A percentile compares a stretch with the other conserved stretches of the same genome.
These are phyloP conservation scores for Cylas formicarius DNA, from an alignment of 1,140 invertebrate genomes.

Conservation along the genomic window DNA sequence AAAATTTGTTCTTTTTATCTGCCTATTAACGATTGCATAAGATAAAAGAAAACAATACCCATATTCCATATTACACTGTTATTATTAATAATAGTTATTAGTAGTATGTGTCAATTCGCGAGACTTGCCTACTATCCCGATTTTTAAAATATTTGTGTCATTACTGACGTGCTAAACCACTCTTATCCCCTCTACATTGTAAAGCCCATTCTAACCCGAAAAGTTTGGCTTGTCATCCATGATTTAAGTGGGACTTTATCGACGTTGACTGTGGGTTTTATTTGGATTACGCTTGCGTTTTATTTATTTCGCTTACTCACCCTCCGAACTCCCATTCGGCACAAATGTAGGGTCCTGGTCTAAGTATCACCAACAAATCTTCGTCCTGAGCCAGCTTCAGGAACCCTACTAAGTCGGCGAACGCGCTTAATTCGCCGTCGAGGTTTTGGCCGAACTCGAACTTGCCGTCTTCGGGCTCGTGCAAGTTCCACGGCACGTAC, in stretches of 20 bases:
- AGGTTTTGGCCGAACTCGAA: slow-evolving; percentile 55
- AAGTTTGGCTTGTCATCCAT: too few species aligned
- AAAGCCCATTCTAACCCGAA: too few species aligned
- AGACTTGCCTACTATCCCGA: not conserved
- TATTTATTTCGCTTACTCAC: slow-evolving; percentile 4
- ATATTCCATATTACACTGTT: too few species aligned
- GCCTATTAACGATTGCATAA: too few species aligned
- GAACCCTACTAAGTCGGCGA: slow-evolving; percentile 54
- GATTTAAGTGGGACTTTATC: too few species aligned
- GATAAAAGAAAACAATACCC: too few species aligned
- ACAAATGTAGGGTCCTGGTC: slow-evolving; percentile 92
- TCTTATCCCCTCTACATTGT: too few species aligned
- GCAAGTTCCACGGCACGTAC: slow-evolving; percentile 92
- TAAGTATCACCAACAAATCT: slow-evolving; percentile 73
- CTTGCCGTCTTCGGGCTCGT: slow-evolving; percentile 60
- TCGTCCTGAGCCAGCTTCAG: slow-evolving; percentile 74
- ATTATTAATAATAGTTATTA: too few species aligned
- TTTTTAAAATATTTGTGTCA: not conserved
- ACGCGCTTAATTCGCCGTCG: slow-evolving; percentile 63
- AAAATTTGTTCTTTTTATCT: too few species aligned
- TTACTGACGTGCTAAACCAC: not conserved
- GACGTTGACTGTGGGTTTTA: too few species aligned
- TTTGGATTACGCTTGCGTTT: too few species aligned
- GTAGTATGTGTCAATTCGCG: too few species aligned
- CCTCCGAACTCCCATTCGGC: slow-evolving; percentile 65